Conservation (phyloP, 2,797 vertebrate genomes). For the Esox masquinongy region DNA sequence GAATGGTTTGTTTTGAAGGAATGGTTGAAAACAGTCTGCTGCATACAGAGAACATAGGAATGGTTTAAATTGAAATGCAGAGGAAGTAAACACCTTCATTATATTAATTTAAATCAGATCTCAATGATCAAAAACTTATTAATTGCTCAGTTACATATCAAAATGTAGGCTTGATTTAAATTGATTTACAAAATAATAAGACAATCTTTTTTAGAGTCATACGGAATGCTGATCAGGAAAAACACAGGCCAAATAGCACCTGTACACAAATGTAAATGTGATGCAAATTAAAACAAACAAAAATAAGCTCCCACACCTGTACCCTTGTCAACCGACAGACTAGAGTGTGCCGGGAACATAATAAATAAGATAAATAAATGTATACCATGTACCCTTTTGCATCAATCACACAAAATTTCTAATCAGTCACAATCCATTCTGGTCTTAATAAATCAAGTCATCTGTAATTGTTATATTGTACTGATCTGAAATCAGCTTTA, state of each 20-base stretch:
- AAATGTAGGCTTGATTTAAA: constrained; percentile 29
- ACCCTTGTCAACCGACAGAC: neutral
- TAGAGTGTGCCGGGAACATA: constrained; percentile 12
- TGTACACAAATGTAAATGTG: constrained; percentile 25
- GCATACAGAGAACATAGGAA: constrained; percentile 47
- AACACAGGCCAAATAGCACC: constrained; percentile 15
- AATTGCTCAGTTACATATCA: constrained; percentile 45
- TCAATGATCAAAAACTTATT: constrained; percentile 31
- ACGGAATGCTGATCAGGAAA: constrained; percentile 19
- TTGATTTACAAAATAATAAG: too few relatives aligned
- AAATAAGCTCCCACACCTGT: constrained; percentile 21
- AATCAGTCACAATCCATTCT: constrained; percentile 10
- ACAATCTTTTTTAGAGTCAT: neutral
- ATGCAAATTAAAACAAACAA: constrained; percentile 27
- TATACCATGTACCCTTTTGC: constrained; percentile 28
- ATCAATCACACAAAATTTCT: constrained; percentile 24
- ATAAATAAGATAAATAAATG: constrained; percentile 42
- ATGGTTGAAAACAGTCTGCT: neutral
- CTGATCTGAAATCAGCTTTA: constrained; percentile 6
- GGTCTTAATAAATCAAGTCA: constrained; percentile 31
- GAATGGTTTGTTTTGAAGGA: constrained; percentile 19
- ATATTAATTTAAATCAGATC: constrained; percentile 35
- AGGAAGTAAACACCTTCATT: constrained; percentile 8
- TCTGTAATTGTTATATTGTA: constrained; percentile 8
- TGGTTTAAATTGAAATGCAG: constrained; percentile 46